A percentile compares a stretch with the other conserved stretches of the same genome.
These are phyloP conservation scores for Eristalis arbustorum DNA, from an alignment of 2,888 invertebrate species.

Conservation along the genomic window DNA sequence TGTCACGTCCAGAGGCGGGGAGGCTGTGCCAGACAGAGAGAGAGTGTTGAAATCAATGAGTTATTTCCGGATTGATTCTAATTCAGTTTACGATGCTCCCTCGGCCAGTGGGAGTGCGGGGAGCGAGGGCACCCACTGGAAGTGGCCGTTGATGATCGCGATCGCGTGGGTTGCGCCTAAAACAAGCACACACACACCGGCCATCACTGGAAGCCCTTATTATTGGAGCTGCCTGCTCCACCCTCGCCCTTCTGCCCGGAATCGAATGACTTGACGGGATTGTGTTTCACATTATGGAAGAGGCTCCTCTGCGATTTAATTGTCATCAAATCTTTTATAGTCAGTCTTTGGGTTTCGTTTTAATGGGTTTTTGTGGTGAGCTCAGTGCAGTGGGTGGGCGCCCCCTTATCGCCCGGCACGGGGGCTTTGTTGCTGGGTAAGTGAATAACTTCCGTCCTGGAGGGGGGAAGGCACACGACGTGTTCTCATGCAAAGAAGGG, in stretches of 20 bases:
- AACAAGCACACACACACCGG: background rate
- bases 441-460: background rate
- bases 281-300: slow-evolving; percentile 6
- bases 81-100: slow-evolving; percentile 64
- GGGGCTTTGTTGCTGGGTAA: background rate
- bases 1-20: slow-evolving; percentile 7
- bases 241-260: background rate
- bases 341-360: background rate
- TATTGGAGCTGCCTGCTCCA: background rate
- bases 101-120: background rate
- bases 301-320: slow-evolving; percentile 9
- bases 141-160: background rate
- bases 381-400: background rate
- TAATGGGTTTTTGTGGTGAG: background rate
- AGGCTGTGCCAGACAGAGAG: background rate
- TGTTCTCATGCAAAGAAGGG: background rate
- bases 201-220: background rate
- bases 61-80: slow-evolving; percentile 71
- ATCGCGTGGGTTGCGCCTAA: slow-evolving; percentile 3
- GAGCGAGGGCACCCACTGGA: background rate
- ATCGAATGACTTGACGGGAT: background rate
- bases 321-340: slow-evolving; percentile 44
- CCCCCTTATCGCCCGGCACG: background rate
- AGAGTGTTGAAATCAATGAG: slow-evolving; percentile 69
- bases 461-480: background rate